These are phyloP conservation scores for Epistrophella euchroma DNA, from an alignment of 2,888 invertebrate species.

Conservation along the genomic window DNA sequence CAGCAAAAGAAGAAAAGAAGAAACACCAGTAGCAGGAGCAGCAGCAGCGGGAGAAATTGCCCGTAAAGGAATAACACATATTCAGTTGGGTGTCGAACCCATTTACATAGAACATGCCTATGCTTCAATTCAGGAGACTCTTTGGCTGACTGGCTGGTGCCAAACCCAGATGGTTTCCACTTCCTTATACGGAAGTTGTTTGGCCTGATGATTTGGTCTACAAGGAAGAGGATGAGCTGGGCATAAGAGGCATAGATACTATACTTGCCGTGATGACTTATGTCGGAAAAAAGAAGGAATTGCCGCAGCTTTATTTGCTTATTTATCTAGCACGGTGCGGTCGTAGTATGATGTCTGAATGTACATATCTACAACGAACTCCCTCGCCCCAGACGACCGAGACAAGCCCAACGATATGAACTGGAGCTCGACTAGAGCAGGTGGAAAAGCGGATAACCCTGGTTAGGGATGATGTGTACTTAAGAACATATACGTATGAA, in stretches of 20 bases:
- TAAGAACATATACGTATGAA: background rate
- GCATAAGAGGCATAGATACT: background rate
- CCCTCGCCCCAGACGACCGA: constrained; percentile 16
- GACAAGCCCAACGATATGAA: constrained; percentile 30
- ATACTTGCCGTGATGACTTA: constrained; percentile 45
- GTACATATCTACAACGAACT: constrained; percentile 54
- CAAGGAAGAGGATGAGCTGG: constrained; percentile 22
- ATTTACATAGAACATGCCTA: constrained; percentile 58
- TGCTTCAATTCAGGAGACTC: constrained; percentile 40
- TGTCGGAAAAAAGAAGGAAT: constrained; percentile 55
- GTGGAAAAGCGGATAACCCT: constrained; percentile 43
- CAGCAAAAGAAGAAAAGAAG: background rate
- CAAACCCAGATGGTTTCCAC: constrained; percentile 50
- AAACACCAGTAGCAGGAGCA: background rate
- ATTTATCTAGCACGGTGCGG: constrained; percentile 56
- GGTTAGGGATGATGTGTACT: background rate
- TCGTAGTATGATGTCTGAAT: background rate
- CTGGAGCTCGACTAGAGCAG: constrained; percentile 55
- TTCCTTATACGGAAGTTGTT: constrained; percentile 69
- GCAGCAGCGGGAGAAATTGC: constrained; percentile 66
- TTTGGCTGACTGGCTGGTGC: constrained; percentile 19
- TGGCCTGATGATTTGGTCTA: constrained; percentile 57
- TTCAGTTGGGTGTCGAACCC: constrained; percentile 44
- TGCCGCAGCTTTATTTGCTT: constrained; percentile 74
- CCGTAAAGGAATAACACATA: constrained; percentile 59